Evolutionary conservation across 2,113 vertebrate species (phyloP).

Genomic region (Aleadryas rufinucha): DNA sequence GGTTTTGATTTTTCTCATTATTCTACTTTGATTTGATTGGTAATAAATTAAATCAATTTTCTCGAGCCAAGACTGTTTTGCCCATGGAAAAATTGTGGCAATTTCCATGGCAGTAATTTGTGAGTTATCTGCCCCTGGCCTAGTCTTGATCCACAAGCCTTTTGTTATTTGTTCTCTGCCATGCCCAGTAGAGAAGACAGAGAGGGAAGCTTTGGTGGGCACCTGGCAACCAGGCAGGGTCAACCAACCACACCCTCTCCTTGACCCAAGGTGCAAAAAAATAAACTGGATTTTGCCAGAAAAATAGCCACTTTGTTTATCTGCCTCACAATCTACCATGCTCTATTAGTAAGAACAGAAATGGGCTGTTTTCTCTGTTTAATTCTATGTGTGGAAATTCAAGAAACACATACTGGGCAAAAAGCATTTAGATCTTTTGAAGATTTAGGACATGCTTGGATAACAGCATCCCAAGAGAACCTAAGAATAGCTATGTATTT

Average conservation of each 20-base stretch:
- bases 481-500: not conserved
- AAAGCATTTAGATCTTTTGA: not conserved
- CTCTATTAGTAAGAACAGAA: not conserved
- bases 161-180: not conserved
- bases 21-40: not conserved
- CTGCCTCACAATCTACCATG: not conserved
- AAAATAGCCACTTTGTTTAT: not conserved
- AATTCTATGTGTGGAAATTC: not conserved
- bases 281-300: not conserved
- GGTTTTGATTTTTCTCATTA: not conserved
- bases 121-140: not conserved
- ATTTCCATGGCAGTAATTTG: not conserved
- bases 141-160: not conserved
- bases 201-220: not conserved
- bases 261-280: not conserved
- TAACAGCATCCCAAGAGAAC: not conserved
- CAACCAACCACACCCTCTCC: not conserved
- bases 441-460: not conserved
- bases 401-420: not conserved
- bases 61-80: not conserved
- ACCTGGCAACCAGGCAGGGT: not conserved
- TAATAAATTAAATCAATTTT: not conserved
- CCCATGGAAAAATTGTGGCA: no score
- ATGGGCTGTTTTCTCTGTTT: not conserved
- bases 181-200: not conserved